Percentiles rank a stretch among this genome's conserved stretches.
Evolutionary conservation across 2,113 vertebrate genomes (phyloP).

Genomic region (Argyrosomus japonicus): DNA sequence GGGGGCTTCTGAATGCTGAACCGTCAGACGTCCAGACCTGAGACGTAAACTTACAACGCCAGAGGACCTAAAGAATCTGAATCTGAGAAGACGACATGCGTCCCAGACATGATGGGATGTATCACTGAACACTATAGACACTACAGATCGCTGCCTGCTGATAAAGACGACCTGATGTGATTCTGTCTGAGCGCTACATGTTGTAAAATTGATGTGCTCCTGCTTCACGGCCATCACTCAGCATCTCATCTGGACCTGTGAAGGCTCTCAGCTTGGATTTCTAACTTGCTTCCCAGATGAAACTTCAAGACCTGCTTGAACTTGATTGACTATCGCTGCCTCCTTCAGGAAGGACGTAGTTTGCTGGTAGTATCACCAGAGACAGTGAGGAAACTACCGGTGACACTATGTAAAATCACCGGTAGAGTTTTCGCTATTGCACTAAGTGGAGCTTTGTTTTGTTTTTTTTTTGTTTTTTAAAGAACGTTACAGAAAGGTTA

Average conservation of each 20-base stretch:
- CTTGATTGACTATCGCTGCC: conserved; percentile 49
- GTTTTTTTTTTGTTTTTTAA: conserved; percentile 20
- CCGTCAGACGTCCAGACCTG: conserved; percentile 86
- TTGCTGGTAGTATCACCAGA: conserved; percentile 36
- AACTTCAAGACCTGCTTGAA: conserved; percentile 38
- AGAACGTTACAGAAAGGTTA: conserved; percentile 49
- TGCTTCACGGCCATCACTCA: conserved; percentile 43
- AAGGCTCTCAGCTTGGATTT: conserved; percentile 46
- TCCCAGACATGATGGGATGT: conserved; percentile 14
- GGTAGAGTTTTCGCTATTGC: conserved; percentile 73
- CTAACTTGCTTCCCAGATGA: conserved; percentile 43
- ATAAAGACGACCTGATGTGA: conserved; percentile 52
- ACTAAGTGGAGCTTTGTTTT: conserved; percentile 76
- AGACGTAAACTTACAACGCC: conserved; percentile 74
- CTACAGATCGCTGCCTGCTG: conserved; percentile 44
- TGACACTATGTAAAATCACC: conserved; percentile 45
- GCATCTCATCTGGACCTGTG: conserved; percentile 45
- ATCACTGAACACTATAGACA: conserved; percentile 28
- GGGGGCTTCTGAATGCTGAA: conserved; percentile 85
- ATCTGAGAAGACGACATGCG: conserved; percentile 25
- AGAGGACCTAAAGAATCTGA: conserved; percentile 55
- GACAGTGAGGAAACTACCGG: conserved; percentile 45
- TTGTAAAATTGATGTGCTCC: conserved; percentile 34
- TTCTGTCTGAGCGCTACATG: conserved; percentile 14
- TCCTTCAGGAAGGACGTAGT: conserved; percentile 39